Evolutionary conservation across 2,797 vertebrate genomes (phyloP), one percentile per base, ranked within the genome.

Genomic region (Phoeniculus purpureus): DNA sequence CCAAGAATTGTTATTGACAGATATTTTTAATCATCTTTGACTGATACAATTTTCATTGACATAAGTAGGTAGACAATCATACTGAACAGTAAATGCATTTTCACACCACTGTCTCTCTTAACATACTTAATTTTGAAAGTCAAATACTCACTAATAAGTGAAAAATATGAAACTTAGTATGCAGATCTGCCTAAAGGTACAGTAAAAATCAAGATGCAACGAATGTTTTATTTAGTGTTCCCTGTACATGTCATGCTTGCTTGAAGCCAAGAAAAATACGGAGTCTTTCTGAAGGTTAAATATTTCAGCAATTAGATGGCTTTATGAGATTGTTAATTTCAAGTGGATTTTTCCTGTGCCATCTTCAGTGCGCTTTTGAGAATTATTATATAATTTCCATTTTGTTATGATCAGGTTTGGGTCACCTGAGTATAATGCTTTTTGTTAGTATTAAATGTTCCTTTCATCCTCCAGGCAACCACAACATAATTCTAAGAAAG

Each of bases 301-400:
- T 64, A 88, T 88, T 96, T 95, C 92, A 95, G 77, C 77, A 96
- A 96, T 93, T 95, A 90, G 91, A 80, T 93, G 50, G 80, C 50
- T 95, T 95, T 85, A 81, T 55, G 37, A 94, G 54, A 95, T 74
- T 85, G 93, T 92, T 96, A 93, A 95, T 96, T 96, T 96, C 73
- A 83, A 94, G 5, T 1, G 1, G 23, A 25, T 52, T 83, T 81
- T 83, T 85, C 37, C 17, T 87, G 85, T 89, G 25, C 2, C 7
- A n/a, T 34, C 62, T 78, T 71, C 40, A 66, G 8, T 26, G 8
- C 29, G 9, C 27, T 66, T 66, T 64, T 40, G 25, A 15, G 45
- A 70, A 87, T 65, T 72, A 72, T 34, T 52, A 51, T 5, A 15
- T 76, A 54, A 66, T 85, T 66, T 85, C 45, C 8, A 22, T 37